Evolutionary conservation across 2,797 vertebrate genomes (phyloP).

Genomic region (Pogonophryne albipinna): DNA sequence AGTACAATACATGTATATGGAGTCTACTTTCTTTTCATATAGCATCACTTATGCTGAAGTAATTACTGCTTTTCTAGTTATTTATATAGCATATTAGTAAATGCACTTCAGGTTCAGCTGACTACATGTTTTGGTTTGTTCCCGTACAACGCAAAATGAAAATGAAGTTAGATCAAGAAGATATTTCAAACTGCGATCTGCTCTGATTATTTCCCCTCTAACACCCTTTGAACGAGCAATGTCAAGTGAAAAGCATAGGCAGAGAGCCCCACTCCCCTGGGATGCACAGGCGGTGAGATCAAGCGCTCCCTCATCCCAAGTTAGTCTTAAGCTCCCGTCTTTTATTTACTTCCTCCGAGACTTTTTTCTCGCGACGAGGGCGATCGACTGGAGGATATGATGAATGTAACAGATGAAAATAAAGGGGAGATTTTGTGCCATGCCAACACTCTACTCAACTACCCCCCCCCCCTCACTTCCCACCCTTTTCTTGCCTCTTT

Average conservation of each 20-base stretch:
- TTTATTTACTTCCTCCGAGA: conserved; percentile 64
- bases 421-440: conserved; percentile 68
- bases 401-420: conserved; percentile 74
- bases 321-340: conserved; percentile 15
- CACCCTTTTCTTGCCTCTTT: conserved; percentile 49
- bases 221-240: conserved; percentile 25
- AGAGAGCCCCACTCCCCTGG: conserved; percentile 19
- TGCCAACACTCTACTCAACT: conserved; percentile 70
- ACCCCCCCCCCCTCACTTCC: background rate
- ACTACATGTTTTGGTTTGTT: too few relatives aligned
- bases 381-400: conserved; percentile 58
- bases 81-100: too few relatives aligned
- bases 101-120: too few relatives aligned
- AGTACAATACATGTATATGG: too few relatives aligned
- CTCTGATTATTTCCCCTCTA: background rate
- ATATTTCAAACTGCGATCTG: background rate
- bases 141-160: too few relatives aligned
- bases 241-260: conserved; percentile 8
- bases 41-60: too few relatives aligned
- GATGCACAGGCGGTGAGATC: conserved; percentile 39
- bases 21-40: too few relatives aligned
- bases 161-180: background rate
- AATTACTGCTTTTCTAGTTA: too few relatives aligned
- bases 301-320: conserved; percentile 30
- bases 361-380: conserved; percentile 13